These are phyloP conservation scores for Danio choprae DNA, from an alignment of 2,797 vertebrate species.

Conservation along the genomic window DNA sequence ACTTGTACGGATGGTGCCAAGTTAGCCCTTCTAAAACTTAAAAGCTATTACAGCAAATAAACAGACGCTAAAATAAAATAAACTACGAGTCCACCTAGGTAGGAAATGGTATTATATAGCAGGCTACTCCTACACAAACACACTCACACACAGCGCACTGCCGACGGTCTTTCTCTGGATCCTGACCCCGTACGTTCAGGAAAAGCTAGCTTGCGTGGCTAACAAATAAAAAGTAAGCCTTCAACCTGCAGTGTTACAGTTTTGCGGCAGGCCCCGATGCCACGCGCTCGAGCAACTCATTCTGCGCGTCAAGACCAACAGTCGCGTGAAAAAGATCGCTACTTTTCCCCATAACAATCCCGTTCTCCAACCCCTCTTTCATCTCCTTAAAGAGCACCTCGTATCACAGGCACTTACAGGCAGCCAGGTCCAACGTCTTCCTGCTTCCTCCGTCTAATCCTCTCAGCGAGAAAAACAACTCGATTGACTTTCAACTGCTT, in stretches of 20 bases:
- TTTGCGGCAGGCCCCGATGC: conserved; percentile 77
- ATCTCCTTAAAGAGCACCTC: conserved; percentile 76
- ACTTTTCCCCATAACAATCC: conserved; percentile 77
- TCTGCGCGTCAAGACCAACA: conserved; percentile 64
- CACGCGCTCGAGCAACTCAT: conserved; percentile 73
- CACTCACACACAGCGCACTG: conserved; percentile 30
- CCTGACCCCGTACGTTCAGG: conserved; percentile 75
- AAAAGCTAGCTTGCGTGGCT: conserved; percentile 72
- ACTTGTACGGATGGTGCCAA: conserved; percentile 26
- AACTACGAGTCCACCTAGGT: conserved; percentile 31
- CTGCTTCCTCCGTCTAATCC: conserved; percentile 72
- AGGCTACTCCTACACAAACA: conserved; percentile 44
- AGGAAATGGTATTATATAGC: conserved; percentile 19
- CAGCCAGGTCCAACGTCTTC: conserved; percentile 78
- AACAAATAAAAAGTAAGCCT: conserved; percentile 76
- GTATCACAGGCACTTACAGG: conserved; percentile 80
- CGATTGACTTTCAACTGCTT: conserved; percentile 81
- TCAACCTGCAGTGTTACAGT: conserved; percentile 75
- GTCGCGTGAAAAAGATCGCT: conserved; percentile 73
- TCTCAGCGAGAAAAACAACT: conserved; percentile 65
- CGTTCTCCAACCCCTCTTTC: conserved; percentile 64
- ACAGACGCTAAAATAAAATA: conserved; percentile 14
- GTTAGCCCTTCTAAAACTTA: conserved; percentile 40
- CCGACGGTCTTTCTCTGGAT: conserved; percentile 57
- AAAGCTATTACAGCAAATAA: not conserved